Evolutionary conservation across 1,140 invertebrate species (phyloP), one percentile per base, ranked within the genome.

Genomic region (Scaptomyza hsui): DNA sequence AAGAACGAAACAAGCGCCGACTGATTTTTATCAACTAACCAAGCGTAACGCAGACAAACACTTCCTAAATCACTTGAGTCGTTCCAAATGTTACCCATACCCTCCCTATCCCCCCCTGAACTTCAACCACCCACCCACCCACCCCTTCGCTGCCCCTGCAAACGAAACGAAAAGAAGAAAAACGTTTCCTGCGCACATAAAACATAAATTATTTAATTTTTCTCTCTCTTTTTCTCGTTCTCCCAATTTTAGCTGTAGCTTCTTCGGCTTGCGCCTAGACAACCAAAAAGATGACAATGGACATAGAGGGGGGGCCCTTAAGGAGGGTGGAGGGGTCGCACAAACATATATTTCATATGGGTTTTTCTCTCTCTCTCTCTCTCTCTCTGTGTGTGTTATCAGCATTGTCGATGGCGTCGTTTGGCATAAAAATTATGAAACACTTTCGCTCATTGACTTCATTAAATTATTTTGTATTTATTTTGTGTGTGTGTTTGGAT

Each of bases 21-120:
- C 85, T 89, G 85, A 89, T 89, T 89, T 89, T 75, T 89, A 89
- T 89, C 85, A 89, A 89, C 86, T 89, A 89, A 83, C 86, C 85
- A 89, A 89, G 85, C 86, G 85, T 85, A 89, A 86, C 85, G 76
- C 86, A 89, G 85, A 89, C 85, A 89, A 89, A 89, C 85, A 89
- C 85, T 89, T 89, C 85, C 85, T 89, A 89, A 89, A 89, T 89
- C 85, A 89, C 86, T 89, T 78, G 85, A 89, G 68, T 83, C 49
- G 67, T 69, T 69, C 48, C 59, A 55, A 47, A 47, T 7, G 57
- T 60, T 39, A 42, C 44, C 9, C n/a, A n/a, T 48, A 10, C 47
- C 7, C 9, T 13, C 16, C n/a, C 1, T 2, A 16, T 9, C 16
- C 39, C 13, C 29, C n/a, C 32, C 10, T n/a, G n/a, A n/a, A n/a